Percentiles rank a stretch among this genome's conserved stretches.
Conservation (phyloP, 92 coral and sea anemone species). For the Paragorgia papillata region DNA sequence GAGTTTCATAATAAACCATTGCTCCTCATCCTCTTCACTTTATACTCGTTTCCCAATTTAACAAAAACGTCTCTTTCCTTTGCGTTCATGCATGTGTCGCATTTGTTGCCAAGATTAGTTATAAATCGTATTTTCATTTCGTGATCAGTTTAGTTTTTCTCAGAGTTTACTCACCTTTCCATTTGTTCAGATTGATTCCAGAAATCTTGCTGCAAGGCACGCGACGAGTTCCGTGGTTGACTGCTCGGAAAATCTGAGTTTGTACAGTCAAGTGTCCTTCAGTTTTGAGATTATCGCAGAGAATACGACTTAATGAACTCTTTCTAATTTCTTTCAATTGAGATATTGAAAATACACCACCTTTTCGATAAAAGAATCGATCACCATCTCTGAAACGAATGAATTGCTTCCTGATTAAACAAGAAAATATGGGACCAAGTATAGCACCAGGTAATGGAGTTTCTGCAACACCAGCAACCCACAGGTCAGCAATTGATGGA, state of each 20-base stretch:
- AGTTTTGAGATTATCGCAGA: constrained; percentile 31
- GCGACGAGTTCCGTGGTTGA: not conserved
- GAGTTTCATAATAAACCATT: too few species aligned
- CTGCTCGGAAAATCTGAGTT: constrained; percentile 15
- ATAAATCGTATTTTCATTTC: too few species aligned
- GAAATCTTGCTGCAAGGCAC: constrained; percentile 18
- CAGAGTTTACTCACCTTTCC: constrained; percentile 39
- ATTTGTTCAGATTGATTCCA: constrained; percentile 16
- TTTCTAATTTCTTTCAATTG: constrained; percentile 36
- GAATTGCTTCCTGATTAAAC: constrained; percentile 29
- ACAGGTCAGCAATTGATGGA: constrained; percentile 43
- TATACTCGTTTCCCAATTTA: too few species aligned
- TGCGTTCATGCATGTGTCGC: too few species aligned
- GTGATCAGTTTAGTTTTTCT: too few species aligned
- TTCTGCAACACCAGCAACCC: constrained; percentile 42
- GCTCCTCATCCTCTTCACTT: too few species aligned
- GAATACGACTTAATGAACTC: constrained; percentile 21
- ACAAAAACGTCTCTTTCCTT: too few species aligned
- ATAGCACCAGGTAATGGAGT: constrained; percentile 21
- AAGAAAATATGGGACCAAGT: constrained; percentile 38
- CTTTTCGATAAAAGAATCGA: constrained; percentile 32
- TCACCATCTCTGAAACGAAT: constrained; percentile 37
- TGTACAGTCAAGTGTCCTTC: not conserved
- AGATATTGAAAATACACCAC: constrained; percentile 14
- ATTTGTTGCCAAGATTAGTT: too few species aligned